Base-by-base conservation (phyloP, 2,113 vertebrate species). In the Cyphomyrus discorhynchus region DNA sequence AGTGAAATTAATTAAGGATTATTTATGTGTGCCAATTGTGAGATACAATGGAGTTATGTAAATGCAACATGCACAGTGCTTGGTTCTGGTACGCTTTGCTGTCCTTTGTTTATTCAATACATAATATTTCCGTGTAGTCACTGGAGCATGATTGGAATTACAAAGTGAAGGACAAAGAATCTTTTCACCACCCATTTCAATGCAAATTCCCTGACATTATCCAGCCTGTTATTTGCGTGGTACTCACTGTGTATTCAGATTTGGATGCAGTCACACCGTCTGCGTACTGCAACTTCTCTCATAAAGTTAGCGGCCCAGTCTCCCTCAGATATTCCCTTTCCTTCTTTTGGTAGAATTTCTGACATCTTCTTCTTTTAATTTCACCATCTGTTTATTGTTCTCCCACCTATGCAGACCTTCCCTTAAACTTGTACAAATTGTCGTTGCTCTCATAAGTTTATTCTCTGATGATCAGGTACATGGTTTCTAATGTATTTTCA, bases 31-130 rank as follows among this genome's bases (percentile, higher is more conserved):
- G 58, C 62, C 87, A 70, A 74, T 66, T 88, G 58, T 42, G 58
- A 88, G 58, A 45, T 46, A 88, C 87, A 88, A 66, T 88, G n/a
- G 87, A 62, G 35, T 88, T 66, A 88, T 88, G 87, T 66, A 88
- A 77, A 88, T 24, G 21, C 35, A 42, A 45, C 52, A 62, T 88
- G 87, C 31, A 62, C 19, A 46, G 87, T 8, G 5, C 21, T 39
- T 10, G 49, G 27, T 52, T 35, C 17, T 49, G 13, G 27, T 39
- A 50, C 17, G 47, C 47, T 7, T 53, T 39, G 66, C 70, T 52
- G 10, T 82, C 50, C 88, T 89, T 89, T 82, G 46, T 82, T 82
- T 82, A 89, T 83, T 89, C 88, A 24, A 24, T 80, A 82, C 74
- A 89, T 89, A 80, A 82, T 82, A 82, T 42, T 31, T n/a, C 50